Evolutionary conservation across 1,140 invertebrate species (phyloP), one percentile per base, ranked within the genome.

Genomic region (Drosophila pallidifrons): DNA sequence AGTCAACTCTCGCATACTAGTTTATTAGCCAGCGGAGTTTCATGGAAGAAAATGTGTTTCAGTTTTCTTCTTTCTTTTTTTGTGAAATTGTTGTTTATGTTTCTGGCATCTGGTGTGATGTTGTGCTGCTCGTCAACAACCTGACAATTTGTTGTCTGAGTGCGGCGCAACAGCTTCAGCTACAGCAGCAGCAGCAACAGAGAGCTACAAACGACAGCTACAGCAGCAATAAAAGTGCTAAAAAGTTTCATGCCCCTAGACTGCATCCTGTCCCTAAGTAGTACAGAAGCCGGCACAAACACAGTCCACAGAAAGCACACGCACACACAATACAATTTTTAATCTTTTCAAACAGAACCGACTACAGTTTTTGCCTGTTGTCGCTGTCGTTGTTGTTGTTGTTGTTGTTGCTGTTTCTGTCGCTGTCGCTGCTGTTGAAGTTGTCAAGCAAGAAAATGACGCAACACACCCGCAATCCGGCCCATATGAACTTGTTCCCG

Each of bases 81-180:
- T 55, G 47, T 68, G 66, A 63, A 82, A 82, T 78, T 82, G 75
- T 70, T 82, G 75, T 54, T 65, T 28, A 54, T 65, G 61, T 65
- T 47, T 60, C 61, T 67, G 61, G 78, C 73, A 60, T 38, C 65
- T 78, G 58, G 49, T 65, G 54, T 28, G 35, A 52, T 67, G 72
- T 75, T 66, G 73, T 54, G 20, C 3, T 54, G 64, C 65, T 79
- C 79, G 83, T 88, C 82, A 87, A 87, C 72, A 87, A 82, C 66
- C 83, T 89, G 85, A 87, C 83, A 89, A 89, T 88, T 88, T 88
- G 73, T 72, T 74, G 80, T 80, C 83, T 88, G 74, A 79, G 81
- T 82, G 80, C 67, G 68, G 52, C 35, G 63, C 67, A 74, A 45
- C 54, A 63, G 41, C 78, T 60, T 35, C 59, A 80, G 16, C 16